These are phyloP conservation scores for Deilephila elpenor DNA, from an alignment of 2,888 invertebrate genomes.

Conservation along the genomic window DNA sequence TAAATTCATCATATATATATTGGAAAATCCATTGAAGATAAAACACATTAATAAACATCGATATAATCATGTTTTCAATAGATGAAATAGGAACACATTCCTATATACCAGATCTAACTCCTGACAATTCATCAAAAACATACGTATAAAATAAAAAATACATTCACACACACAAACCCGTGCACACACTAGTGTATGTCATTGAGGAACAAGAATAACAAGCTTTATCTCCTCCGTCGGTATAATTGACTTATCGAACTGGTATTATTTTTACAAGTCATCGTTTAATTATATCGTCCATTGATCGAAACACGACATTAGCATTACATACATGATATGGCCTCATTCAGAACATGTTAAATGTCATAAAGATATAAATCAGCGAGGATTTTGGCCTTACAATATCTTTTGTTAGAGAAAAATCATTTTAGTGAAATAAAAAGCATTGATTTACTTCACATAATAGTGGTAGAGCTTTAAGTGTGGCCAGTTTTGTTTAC, in stretches of 20 bases:
- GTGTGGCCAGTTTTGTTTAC: no score
- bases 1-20: no score
- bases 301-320: slow-evolving; percentile 12
- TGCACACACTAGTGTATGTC: neutral
- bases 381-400: slow-evolving; percentile 5
- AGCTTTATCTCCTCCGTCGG: neutral
- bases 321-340: neutral
- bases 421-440: no score
- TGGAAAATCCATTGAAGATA: no score
- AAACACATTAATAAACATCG: no score
- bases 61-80: no score
- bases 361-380: neutral
- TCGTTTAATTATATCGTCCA: slow-evolving; percentile 1
- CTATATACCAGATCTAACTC: no score
- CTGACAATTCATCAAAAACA: no score
- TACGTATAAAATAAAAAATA: neutral
- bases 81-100: no score
- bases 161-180: neutral
- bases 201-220: slow-evolving; percentile 14
- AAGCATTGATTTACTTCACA: no score
- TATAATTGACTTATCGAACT: slow-evolving; percentile 14
- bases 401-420: neutral
- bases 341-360: slow-evolving; percentile 1
- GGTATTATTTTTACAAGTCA: neutral
- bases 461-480: no score